phyloP scores from a whole-genome alignment of 1,140 invertebrate genomes.

The Harlomillsia oculata region DNA sequence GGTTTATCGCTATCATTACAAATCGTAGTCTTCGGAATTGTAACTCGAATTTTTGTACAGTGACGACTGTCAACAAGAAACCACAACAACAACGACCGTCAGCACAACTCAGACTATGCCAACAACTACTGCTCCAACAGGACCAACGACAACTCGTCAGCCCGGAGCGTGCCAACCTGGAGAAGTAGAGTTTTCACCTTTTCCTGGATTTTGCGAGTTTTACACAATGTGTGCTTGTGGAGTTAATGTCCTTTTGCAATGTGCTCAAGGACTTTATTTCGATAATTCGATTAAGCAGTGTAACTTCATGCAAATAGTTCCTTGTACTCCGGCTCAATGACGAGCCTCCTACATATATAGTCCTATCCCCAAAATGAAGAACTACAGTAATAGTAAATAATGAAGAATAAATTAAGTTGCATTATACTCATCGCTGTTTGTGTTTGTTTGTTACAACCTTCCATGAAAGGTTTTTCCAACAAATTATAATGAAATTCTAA shows the following conservation, averaged over 20 bases:
- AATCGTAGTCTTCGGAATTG: background rate
- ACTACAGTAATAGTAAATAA: too few species aligned
- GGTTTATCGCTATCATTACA: background rate
- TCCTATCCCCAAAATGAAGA: too few species aligned
- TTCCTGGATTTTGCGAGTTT: slow-evolving; percentile 7
- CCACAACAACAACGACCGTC: background rate
- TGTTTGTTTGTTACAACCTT: too few species aligned
- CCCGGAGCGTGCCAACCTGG: slow-evolving; percentile 1
- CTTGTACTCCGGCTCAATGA: background rate
- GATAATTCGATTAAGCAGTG: slow-evolving; percentile 7
- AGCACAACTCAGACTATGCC: background rate
- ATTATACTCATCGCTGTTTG: too few species aligned
- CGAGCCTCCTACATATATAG: too few species aligned
- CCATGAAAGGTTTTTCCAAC: too few species aligned
- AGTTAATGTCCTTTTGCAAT: slow-evolving; percentile 11
- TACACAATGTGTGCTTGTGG: slow-evolving; percentile 22
- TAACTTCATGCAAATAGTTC: slow-evolving; percentile 21
- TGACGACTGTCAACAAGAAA: background rate
- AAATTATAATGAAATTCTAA: too few species aligned
- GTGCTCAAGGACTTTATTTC: slow-evolving; percentile 20
- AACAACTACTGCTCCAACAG: background rate
- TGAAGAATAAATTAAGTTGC: too few species aligned
- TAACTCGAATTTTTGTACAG: background rate
- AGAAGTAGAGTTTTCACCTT: slow-evolving; percentile 8
- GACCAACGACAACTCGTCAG: background rate